Evolutionary conservation across 2,888 invertebrate genomes (phyloP).

Genomic region (Seira ritae): DNA sequence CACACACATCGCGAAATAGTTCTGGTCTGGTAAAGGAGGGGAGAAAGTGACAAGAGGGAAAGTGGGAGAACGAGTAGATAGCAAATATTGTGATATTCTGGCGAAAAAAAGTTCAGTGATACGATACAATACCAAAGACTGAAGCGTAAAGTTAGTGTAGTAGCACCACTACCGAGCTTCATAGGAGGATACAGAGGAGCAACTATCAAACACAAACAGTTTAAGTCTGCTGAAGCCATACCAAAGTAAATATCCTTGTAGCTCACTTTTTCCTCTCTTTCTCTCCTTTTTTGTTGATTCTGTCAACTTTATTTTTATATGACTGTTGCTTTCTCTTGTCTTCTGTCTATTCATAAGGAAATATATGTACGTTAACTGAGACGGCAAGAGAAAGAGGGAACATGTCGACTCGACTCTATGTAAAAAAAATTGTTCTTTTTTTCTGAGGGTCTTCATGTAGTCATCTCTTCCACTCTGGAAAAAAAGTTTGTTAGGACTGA

Average conservation of each 20-base stretch:
- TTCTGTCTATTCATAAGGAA: too few species aligned
- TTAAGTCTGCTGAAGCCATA: slow-evolving; percentile 10
- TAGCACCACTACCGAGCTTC: slow-evolving; percentile 6
- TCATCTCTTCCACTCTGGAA: too few species aligned
- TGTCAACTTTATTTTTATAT: slow-evolving; percentile 33
- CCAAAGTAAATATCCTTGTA: slow-evolving; percentile 42
- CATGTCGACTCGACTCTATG: too few species aligned
- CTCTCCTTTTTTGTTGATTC: too few species aligned
- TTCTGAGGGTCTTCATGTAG: too few species aligned
- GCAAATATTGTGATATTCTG: slow-evolving; percentile 50
- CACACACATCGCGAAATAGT: not conserved
- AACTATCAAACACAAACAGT: slow-evolving; percentile 30
- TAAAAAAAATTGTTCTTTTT: too few species aligned
- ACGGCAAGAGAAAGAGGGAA: too few species aligned
- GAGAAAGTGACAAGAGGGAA: slow-evolving; percentile 37
- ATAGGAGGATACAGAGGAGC: too few species aligned
- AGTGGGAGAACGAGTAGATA: too few species aligned
- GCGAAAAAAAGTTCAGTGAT: not conserved
- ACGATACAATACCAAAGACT: not conserved
- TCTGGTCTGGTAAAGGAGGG: not conserved
- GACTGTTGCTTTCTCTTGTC: slow-evolving; percentile 38
- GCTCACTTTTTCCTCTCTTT: slow-evolving; percentile 40
- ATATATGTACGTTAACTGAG: too few species aligned
- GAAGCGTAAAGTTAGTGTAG: too few species aligned
- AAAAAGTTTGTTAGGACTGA: too few species aligned